Base-by-base conservation (phyloP, 2,797 vertebrate genomes). In the Todus mexicanus region DNA sequence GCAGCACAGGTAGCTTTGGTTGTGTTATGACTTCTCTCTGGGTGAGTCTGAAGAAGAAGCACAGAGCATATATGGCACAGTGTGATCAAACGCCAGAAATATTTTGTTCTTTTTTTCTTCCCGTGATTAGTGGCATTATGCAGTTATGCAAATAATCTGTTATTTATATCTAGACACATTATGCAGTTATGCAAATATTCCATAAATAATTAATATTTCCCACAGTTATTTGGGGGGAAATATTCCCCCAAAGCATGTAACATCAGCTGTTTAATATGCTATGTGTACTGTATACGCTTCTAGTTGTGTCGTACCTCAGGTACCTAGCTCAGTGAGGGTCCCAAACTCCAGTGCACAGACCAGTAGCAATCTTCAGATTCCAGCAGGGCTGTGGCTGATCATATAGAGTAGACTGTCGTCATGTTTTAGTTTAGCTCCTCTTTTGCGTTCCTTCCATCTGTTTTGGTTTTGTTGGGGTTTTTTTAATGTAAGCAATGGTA, bases 111-210 rank as follows among this genome's bases (percentile, higher is more conserved):
- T 98, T 97, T 97, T 95, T 94, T 93, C 93, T 94, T 95, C 94
- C 94, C 91, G 90, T 98, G 97, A 98, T 98, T 98, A 98, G 97
- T 97, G 87, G 95, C 96, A 98, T 98, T 98, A 98, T 98, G 98
- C 97, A 96, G 97, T 97, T 98, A 98, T 98, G 98, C 98, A 98
- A 98, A 98, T 98, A 98, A 97, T 97, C 95, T 97, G 98, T 98
- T 98, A 98, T 98, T 98, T 98, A 98, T 98, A 98, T 97, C 97
- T 97, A 98, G 97, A 97, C 96, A 97, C 96, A 98, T 98, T 98
- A 98, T 98, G 98, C 98, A 91, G 95, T 97, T 98, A 98, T 98
- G 98, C 97, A 98, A 98, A 98, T 98, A 96, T 97, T 91, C 97
- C 96, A 98, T 98, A 97, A 97, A 98, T 97, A 97, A 97, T 98